Conservation (phyloP, 2,797 vertebrate genomes). For the Rhinella marina region DNA sequence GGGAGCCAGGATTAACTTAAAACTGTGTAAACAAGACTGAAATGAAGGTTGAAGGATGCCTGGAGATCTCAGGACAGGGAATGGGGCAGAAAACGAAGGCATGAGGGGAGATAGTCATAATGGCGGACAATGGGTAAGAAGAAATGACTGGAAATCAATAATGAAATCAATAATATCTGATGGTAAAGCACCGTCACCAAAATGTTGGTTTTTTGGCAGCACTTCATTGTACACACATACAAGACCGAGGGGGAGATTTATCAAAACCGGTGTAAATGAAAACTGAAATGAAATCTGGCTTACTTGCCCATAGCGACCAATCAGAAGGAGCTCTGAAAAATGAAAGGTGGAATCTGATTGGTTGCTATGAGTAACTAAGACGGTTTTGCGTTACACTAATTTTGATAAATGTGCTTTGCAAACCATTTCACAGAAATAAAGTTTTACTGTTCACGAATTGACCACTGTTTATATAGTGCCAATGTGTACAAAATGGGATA, state of each 20-base stretch:
- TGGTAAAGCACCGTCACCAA: background rate
- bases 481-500: too few relatives aligned
- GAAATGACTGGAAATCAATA: background rate
- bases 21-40: constrained; percentile 59
- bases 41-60: constrained; percentile 38
- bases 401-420: too few relatives aligned
- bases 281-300: background rate
- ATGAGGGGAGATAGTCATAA: background rate
- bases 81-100: constrained; percentile 10
- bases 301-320: background rate
- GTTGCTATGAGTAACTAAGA: too few relatives aligned
- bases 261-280: background rate
- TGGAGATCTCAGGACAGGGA: constrained; percentile 31
- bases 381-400: too few relatives aligned
- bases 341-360: background rate
- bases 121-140: background rate
- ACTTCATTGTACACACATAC: background rate
- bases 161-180: background rate
- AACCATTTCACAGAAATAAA: too few relatives aligned
- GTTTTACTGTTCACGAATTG: too few relatives aligned
- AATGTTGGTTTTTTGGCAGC: background rate
- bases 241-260: background rate
- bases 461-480: too few relatives aligned
- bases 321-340: background rate
- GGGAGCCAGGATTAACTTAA: constrained; percentile 58